Evolutionary conservation across 1,140 invertebrate species (phyloP).

Genomic region (Campoletis sonorensis): DNA sequence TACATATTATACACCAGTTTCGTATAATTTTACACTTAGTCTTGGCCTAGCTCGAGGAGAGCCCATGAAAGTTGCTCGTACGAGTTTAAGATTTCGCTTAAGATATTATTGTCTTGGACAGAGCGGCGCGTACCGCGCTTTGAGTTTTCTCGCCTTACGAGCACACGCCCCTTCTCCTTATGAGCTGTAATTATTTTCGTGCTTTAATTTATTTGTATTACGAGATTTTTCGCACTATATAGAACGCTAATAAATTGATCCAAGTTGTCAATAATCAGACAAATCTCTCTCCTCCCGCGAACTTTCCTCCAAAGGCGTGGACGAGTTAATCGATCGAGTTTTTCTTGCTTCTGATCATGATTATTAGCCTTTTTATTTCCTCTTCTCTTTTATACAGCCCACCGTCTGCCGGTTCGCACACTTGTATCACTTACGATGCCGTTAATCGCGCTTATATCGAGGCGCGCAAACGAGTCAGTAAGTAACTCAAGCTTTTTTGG

Average conservation of each 20-base stretch:
- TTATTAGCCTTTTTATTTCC: conserved; percentile 52
- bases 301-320: too few relatives aligned
- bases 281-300: neutral
- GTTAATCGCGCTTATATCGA: conserved; percentile 92
- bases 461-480: conserved; percentile 90
- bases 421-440: conserved; percentile 94
- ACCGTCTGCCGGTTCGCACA: conserved; percentile 81
- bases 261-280: neutral
- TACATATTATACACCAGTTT: conserved; percentile 23
- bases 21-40: conserved; percentile 50
- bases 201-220: neutral
- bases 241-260: neutral
- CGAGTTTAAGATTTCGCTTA: conserved; percentile 64
- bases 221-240: neutral
- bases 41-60: conserved; percentile 57
- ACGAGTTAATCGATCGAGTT: too few relatives aligned
- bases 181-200: neutral
- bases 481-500: conserved; percentile 70
- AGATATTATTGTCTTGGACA: conserved; percentile 89
- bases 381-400: conserved; percentile 78
- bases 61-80: conserved; percentile 57
- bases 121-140: neutral
- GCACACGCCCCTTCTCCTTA: neutral
- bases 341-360: conserved; percentile 21
- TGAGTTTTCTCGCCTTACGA: neutral